A percentile compares a stretch with the other conserved stretches of the same genome.
Conservation (phyloP, 1,140 invertebrate genomes). For the Drosophila watanabei region DNA sequence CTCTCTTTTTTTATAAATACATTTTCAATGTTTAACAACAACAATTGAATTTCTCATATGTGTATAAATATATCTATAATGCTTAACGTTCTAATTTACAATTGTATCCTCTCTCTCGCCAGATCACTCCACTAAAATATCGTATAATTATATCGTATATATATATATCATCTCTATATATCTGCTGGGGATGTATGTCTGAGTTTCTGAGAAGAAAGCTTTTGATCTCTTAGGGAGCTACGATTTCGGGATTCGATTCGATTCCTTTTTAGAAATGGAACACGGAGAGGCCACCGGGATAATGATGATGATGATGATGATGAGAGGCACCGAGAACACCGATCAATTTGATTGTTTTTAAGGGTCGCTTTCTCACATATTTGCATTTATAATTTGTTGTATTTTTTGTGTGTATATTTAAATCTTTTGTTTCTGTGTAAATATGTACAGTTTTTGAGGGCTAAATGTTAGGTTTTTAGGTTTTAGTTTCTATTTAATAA, state of each 20-base stretch:
- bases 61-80: conserved; percentile 68
- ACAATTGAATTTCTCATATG: conserved; percentile 75
- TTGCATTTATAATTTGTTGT: conserved; percentile 15
- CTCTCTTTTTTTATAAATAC: conserved; percentile 59
- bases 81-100: conserved; percentile 75
- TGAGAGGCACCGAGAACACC: conserved; percentile 37
- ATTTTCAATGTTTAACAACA: conserved; percentile 90
- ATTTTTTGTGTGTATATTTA: conserved; percentile 35
- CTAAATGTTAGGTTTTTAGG: conserved; percentile 42
- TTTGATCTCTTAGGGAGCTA: conserved; percentile 40
- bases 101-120: conserved; percentile 48
- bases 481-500: conserved; percentile 11
- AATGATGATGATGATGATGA: too few relatives aligned
- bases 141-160: conserved; percentile 28
- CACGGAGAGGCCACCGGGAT: conserved; percentile 40
- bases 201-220: conserved; percentile 48
- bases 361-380: conserved; percentile 3
- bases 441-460: conserved; percentile 52
- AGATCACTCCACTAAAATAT: conserved; percentile 38
- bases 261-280: conserved; percentile 42
- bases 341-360: conserved; percentile 48
- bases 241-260: too few relatives aligned
- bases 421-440: conserved; percentile 26
- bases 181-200: too few relatives aligned
- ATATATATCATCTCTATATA: conserved; percentile 15